Conservation (phyloP, 2,888 invertebrate species). For the Lasiommata megera region DNA sequence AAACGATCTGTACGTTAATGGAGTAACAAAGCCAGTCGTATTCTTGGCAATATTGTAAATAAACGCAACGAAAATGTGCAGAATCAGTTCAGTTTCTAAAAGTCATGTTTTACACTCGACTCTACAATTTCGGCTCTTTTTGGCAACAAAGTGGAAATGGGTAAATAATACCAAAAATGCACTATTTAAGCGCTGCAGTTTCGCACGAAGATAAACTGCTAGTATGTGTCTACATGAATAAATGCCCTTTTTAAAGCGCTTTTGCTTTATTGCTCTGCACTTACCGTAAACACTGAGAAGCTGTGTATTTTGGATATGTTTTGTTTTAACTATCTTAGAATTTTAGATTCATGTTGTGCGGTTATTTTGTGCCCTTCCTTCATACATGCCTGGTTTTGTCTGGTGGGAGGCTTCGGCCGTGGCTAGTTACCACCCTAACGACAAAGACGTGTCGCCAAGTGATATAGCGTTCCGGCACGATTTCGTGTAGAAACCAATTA, state of each 20-base stretch:
- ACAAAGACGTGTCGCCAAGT: no score
- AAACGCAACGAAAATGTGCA: constrained; percentile 1
- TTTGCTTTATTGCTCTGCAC: constrained; percentile 8
- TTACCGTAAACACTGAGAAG: no score
- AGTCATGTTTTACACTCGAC: neutral
- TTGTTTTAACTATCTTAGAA: no score
- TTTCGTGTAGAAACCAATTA: no score
- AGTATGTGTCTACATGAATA: constrained; percentile 12
- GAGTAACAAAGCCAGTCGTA: neutral
- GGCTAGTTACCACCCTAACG: no score
- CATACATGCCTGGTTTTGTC: no score
- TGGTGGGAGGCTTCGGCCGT: no score
- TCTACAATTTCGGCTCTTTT: constrained; percentile 1
- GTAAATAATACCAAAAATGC: constrained; percentile 9
- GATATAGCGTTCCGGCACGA: no score
- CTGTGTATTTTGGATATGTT: no score
- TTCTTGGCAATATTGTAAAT: constrained; percentile 2
- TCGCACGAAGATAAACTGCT: neutral
- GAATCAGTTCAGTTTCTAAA: no score
- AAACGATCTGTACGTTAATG: neutral
- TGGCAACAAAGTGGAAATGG: constrained; percentile 5
- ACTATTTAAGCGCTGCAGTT: constrained; percentile 8
- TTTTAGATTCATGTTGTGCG: no score
- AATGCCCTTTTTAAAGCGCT: constrained; percentile 1
- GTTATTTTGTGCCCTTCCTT: no score